phyloP scores from a whole-genome alignment of 2,113 vertebrate species.

The Loxodonta africana region DNA sequence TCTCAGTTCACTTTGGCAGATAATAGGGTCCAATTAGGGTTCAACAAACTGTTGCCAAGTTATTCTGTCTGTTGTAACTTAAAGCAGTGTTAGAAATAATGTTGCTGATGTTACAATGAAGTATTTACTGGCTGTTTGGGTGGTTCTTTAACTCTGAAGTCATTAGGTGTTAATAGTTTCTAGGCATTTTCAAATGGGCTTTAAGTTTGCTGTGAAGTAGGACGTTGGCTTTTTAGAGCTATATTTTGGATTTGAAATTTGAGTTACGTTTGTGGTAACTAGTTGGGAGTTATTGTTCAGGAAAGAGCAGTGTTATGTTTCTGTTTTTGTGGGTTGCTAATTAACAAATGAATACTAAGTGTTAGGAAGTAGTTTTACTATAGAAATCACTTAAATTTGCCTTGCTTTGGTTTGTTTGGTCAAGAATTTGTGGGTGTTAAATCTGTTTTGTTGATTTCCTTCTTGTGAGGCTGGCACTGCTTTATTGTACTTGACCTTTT shows the following conservation, averaged over 20 bases:
- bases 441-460: constrained; percentile 32
- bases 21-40: neutral
- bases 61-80: constrained; percentile 1
- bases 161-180: neutral
- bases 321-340: constrained; percentile 28
- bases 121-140: neutral
- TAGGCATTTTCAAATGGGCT: constrained; percentile 28
- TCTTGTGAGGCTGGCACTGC: neutral
- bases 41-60: constrained; percentile 14
- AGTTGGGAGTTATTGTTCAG: constrained; percentile 23
- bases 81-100: neutral
- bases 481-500: constrained; percentile 56
- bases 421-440: constrained; percentile 22
- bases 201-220: constrained; percentile 37
- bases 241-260: constrained; percentile 42
- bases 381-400: constrained; percentile 39
- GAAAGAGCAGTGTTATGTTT: constrained; percentile 41
- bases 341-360: neutral
- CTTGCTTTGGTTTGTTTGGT: constrained; percentile 65
- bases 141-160: constrained; percentile 20
- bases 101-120: neutral
- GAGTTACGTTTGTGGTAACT: constrained; percentile 60
- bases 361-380: constrained; percentile 33
- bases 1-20: neutral
- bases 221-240: neutral